These are phyloP conservation scores for Fundulus diaphanus DNA, from an alignment of 2,797 vertebrate genomes.

Conservation along the genomic window DNA sequence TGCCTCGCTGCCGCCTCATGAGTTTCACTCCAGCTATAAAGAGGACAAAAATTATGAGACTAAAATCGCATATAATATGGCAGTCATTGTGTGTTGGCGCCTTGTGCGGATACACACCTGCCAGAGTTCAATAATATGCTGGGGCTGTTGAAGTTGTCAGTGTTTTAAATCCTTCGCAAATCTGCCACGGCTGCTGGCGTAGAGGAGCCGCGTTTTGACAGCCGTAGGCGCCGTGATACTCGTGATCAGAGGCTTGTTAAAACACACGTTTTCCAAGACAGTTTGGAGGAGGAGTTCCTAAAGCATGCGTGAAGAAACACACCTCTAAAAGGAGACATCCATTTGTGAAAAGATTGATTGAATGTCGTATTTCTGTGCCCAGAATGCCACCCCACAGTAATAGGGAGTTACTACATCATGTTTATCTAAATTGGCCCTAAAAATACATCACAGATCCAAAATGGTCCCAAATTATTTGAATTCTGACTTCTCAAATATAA, in stretches of 20 bases:
- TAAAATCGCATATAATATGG: constrained; percentile 12
- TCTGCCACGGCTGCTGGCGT: constrained; percentile 11
- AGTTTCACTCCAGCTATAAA: constrained; percentile 17
- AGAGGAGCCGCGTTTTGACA: constrained; percentile 20
- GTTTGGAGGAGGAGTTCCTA: constrained; percentile 1
- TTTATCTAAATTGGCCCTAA: not conserved
- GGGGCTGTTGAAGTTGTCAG: constrained; percentile 33
- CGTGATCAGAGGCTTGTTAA: constrained; percentile 37
- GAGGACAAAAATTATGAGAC: constrained; percentile 11
- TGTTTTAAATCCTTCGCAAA: constrained; percentile 46
- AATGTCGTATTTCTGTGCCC: not conserved
- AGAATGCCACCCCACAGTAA: too few relatives aligned
- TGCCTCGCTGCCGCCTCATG: constrained; percentile 2
- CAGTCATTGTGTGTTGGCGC: constrained; percentile 23
- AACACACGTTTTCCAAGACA: constrained; percentile 14
- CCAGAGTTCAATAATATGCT: constrained; percentile 31
- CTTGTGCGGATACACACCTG: constrained; percentile 35
- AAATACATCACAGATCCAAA: not conserved
- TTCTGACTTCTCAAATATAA: not conserved
- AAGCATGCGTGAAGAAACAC: not conserved
- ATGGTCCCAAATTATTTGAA: not conserved
- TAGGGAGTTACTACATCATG: not conserved
- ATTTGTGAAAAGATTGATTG: not conserved
- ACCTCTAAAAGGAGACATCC: not conserved
- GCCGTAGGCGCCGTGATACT: constrained; percentile 13